These are phyloP conservation scores for Oreotrochilus melanogaster DNA, from an alignment of 2,113 vertebrate genomes.

Conservation along the genomic window DNA sequence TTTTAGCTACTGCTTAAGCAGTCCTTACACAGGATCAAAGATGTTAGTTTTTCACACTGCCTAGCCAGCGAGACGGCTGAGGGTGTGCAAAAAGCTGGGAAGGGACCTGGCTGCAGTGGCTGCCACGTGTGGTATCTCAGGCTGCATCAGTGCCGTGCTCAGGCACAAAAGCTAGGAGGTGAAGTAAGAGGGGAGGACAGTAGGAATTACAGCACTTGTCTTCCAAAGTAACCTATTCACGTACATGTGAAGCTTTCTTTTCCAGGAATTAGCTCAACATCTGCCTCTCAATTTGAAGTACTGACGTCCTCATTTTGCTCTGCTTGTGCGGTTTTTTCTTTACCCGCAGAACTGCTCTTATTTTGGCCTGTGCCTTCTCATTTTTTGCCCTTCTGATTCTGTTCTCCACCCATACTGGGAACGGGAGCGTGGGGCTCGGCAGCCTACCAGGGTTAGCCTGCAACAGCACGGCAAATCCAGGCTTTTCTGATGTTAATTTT, in stretches of 20 bases:
- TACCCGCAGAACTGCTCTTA: not conserved
- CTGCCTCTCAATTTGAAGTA: fast-evolving
- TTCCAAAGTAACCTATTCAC: not conserved
- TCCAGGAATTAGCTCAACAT: not conserved
- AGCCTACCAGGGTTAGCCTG: fast-evolving
- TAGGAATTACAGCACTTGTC: fast-evolving
- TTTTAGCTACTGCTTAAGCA: not conserved
- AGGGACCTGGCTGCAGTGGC: too few relatives aligned
- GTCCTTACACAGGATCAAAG: not conserved
- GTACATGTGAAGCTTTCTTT: fast-evolving
- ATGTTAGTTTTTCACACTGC: fast-evolving
- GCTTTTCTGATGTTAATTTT: too few relatives aligned
- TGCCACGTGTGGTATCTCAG: not conserved
- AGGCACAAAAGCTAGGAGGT: not conserved
- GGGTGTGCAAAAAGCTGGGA: not conserved
- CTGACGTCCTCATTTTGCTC: not conserved
- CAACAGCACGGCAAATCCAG: fast-evolving
- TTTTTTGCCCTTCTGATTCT: not conserved
- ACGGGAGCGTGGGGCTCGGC: fast-evolving
- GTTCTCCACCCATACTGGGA: not conserved
- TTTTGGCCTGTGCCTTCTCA: not conserved
- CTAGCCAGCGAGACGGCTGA: fast-evolving
- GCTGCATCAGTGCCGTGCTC: fast-evolving
- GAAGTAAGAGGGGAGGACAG: fast-evolving
- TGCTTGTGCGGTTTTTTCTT: not conserved